phyloP scores from a whole-genome alignment of 2,113 vertebrate genomes.

The Caretta caretta region DNA sequence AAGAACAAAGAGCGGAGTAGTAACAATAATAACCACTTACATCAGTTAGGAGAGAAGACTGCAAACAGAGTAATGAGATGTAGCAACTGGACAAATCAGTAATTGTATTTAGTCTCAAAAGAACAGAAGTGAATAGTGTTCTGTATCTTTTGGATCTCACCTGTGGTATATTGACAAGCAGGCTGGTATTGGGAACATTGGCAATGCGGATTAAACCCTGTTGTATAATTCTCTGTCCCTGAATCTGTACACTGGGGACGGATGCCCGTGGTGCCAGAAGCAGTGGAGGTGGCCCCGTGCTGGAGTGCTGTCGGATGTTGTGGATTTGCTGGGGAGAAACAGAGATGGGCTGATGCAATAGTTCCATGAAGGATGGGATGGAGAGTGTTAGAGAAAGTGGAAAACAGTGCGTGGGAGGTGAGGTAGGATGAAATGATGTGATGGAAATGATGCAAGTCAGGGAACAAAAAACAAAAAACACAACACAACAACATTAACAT shows the following conservation, averaged over 20 bases:
- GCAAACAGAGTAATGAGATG: background rate
- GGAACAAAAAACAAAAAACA: background rate
- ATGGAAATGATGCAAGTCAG: background rate
- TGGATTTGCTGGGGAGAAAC: slow-evolving; percentile 94
- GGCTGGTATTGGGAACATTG: slow-evolving; percentile 91
- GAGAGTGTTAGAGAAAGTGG: accelerated
- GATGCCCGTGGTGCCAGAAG: slow-evolving; percentile 93
- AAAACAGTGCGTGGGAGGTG: background rate
- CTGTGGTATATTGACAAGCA: slow-evolving; percentile 94
- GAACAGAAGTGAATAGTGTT: accelerated
- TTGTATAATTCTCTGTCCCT: slow-evolving; percentile 97
- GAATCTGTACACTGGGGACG: slow-evolving; percentile 93
- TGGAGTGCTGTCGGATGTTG: slow-evolving; percentile 91
- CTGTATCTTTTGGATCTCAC: slow-evolving; percentile 56
- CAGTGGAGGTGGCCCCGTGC: slow-evolving; percentile 93
- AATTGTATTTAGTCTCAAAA: background rate
- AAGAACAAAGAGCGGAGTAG: background rate
- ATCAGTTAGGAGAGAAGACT: accelerated
- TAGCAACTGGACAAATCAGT: accelerated
- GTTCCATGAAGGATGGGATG: background rate
- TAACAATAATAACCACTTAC: accelerated
- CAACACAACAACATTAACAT: background rate
- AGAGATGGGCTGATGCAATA: slow-evolving; percentile 78
- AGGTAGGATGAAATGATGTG: background rate
- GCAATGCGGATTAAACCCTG: slow-evolving; percentile 97